A percentile compares a stretch with the other conserved stretches of the same genome.
phyloP scores from a whole-genome alignment of 1,140 invertebrate species.

The Spodoptera litura region DNA sequence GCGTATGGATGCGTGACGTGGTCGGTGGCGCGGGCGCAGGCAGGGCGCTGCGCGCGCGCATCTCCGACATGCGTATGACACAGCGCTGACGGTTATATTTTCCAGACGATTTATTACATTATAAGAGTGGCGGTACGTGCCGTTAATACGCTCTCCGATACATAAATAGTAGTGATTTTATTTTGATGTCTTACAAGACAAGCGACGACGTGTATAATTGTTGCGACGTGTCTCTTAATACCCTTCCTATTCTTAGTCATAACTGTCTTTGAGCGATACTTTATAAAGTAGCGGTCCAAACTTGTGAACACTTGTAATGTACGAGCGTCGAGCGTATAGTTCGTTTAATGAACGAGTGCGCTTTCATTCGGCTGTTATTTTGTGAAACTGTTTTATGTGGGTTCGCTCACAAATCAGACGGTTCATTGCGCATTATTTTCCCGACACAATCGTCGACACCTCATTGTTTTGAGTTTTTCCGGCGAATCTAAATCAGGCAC shows the following conservation, averaged over 20 bases:
- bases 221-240: slow-evolving; percentile 70
- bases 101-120: slow-evolving; percentile 85
- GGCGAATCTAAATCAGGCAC: slow-evolving; percentile 71
- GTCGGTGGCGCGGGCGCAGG: slow-evolving; percentile 49
- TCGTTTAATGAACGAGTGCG: slow-evolving; percentile 52
- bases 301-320: slow-evolving; percentile 12
- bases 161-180: slow-evolving; percentile 85
- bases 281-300: slow-evolving; percentile 26
- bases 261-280: slow-evolving; percentile 58
- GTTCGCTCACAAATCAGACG: slow-evolving; percentile 66
- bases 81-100: slow-evolving; percentile 83
- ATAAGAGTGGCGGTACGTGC: slow-evolving; percentile 78
- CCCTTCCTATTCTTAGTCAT: slow-evolving; percentile 70
- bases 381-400: slow-evolving; percentile 59
- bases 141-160: slow-evolving; percentile 81
- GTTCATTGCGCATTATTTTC: slow-evolving; percentile 77
- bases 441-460: slow-evolving; percentile 69
- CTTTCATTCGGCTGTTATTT: slow-evolving; percentile 52
- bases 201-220: slow-evolving; percentile 81
- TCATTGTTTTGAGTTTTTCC: slow-evolving; percentile 80
- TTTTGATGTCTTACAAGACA: slow-evolving; percentile 84
- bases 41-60: slow-evolving; percentile 57
- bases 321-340: slow-evolving; percentile 40
- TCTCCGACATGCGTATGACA: slow-evolving; percentile 78
- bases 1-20: slow-evolving; percentile 70